Evolutionary conservation across 2,888 invertebrate genomes (phyloP), one percentile per base, ranked within the genome.

Genomic region (Ormyrus rosae): DNA sequence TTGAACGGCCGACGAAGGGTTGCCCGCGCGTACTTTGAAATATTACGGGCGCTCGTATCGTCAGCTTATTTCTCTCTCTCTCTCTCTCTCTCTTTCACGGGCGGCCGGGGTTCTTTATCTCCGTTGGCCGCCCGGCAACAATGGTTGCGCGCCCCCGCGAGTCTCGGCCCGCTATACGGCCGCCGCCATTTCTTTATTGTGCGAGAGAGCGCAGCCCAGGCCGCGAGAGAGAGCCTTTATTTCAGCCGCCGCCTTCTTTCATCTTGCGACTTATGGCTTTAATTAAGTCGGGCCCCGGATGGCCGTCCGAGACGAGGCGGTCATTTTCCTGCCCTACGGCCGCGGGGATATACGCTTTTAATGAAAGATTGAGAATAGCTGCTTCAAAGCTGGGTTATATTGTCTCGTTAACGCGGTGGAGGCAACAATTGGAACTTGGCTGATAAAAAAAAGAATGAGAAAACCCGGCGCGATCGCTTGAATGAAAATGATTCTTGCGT

Each of bases 21-120:
- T 56, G 64, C 10, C 7, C 6, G 65, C n/a, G 53, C 13, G n/a
- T 85, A 89, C 88, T 89, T 89, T 89, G 89, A 89, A 89, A 89
- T 89, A 89, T 89, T 88, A 88, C 88, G 84, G 85, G 80, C 56
- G 63, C 83, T 55, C 85, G 86, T 88, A 87, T 88, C 88, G 87
- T 83, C 82, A 80, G 80, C 85, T 82, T 81, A 81, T 81, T 71
- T 78, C 56, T 4, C 9, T 4, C 56, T 74, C 74, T 9, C 55
- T 8, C 51, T 53, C 53, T 67, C 51, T 5, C 53, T 0, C 67
- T 8, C 74, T 19, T 19, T 4, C 34, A 3, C 34, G 34, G 3
- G 34, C 34, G 34, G 34, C 34, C 34, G 48, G 64, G 48, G 64
- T 53, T 45, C 77, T 81, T 78, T 78, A 74, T 81, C 70, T 79